These are phyloP conservation scores for Eretmochelys imbricata DNA, from an alignment of 2,113 vertebrate species.

Conservation along the genomic window DNA sequence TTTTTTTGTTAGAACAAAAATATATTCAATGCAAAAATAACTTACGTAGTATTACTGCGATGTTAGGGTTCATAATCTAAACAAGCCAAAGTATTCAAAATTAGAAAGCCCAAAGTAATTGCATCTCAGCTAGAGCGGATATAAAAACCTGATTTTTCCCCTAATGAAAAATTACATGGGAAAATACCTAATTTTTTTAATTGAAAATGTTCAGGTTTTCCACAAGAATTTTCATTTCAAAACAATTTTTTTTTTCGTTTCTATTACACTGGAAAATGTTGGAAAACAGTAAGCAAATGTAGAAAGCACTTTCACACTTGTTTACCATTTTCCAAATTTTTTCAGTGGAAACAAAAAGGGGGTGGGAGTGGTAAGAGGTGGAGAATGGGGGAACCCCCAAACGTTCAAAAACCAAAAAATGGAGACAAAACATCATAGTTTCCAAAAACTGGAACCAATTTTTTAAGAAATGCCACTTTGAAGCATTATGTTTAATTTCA, in stretches of 20 bases:
- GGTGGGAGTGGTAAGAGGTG: neutral
- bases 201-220: neutral
- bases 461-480: rapidly evolving
- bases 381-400: neutral
- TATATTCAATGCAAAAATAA: neutral
- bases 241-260: neutral
- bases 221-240: neutral
- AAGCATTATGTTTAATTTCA: neutral
- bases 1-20: neutral
- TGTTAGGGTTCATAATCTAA: neutral
- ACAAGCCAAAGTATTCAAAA: neutral
- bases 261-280: neutral
- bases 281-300: neutral
- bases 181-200: neutral
- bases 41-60: neutral
- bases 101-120: neutral
- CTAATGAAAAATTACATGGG: neutral
- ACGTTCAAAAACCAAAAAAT: neutral
- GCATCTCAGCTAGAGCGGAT: neutral
- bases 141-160: neutral
- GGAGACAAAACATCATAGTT: neutral
- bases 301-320: conserved; percentile 27
- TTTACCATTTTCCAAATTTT: neutral
- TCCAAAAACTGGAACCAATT: neutral
- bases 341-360: neutral